These are phyloP conservation scores for Rostratula benghalensis DNA, from an alignment of 2,113 vertebrate genomes.

Conservation along the genomic window DNA sequence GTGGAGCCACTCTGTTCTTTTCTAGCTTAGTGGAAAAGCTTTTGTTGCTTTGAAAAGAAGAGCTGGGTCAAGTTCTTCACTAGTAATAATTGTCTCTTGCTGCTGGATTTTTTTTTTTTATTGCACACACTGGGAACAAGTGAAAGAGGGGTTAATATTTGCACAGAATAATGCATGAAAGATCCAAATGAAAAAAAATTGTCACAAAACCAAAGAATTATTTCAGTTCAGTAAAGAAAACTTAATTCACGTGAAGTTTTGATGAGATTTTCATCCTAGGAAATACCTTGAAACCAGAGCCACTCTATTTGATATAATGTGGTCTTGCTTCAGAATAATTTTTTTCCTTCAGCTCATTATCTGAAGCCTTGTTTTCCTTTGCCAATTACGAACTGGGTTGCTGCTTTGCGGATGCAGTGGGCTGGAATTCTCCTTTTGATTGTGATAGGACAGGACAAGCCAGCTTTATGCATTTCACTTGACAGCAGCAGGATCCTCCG, in stretches of 20 bases:
- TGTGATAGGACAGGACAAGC: conserved; percentile 39
- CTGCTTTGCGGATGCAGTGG: background rate
- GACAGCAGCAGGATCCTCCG: conserved; percentile 45
- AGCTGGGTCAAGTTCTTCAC: background rate
- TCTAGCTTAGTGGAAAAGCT: background rate
- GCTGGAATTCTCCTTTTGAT: conserved; percentile 39
- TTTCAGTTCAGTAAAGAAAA: background rate
- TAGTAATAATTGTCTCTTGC: background rate
- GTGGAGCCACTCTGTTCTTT: background rate
- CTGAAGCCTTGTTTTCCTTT: conserved; percentile 7
- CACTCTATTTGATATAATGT: background rate
- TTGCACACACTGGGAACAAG: background rate
- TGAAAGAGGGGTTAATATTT: background rate
- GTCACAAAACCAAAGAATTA: background rate
- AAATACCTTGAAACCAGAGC: background rate
- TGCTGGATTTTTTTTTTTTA: background rate
- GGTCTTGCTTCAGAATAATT: background rate
- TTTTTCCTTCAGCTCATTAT: background rate
- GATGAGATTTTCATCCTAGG: background rate
- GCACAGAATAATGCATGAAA: background rate
- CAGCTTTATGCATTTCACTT: conserved; percentile 28
- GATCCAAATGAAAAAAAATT: background rate
- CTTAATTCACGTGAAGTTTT: background rate
- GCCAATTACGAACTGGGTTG: background rate
- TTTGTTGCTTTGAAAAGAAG: background rate